Percentiles rank a stretch among this genome's conserved stretches.
phyloP scores from a whole-genome alignment of 64 coral and sea anemone species.

The Montipora foliosa region DNA sequence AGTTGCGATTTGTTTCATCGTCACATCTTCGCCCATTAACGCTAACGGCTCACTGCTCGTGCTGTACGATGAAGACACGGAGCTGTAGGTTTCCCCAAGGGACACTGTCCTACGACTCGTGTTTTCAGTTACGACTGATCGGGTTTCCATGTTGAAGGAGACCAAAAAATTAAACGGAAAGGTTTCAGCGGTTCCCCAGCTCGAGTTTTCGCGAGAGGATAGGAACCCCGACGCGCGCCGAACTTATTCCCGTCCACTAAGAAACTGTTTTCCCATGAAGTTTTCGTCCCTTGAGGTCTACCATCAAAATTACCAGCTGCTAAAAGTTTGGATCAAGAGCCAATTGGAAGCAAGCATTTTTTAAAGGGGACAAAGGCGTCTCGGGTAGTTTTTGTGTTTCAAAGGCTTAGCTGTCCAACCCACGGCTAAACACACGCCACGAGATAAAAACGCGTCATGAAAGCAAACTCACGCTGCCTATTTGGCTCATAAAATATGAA shows the following conservation, averaged over 20 bases:
- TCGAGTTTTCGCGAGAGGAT: background rate
- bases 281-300: constrained; percentile 57
- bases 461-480: background rate
- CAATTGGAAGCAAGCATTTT: constrained; percentile 14
- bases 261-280: constrained; percentile 4
- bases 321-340: constrained; percentile 25
- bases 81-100: constrained; percentile 3
- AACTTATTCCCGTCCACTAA: background rate
- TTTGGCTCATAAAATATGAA: constrained; percentile 42
- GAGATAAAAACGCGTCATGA: constrained; percentile 15
- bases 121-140: background rate
- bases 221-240: background rate
- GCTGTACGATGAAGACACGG: constrained; percentile 18
- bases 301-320: constrained; percentile 45
- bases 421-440: constrained; percentile 23
- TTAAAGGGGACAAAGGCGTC: background rate
- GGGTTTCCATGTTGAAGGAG: constrained; percentile 9
- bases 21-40: constrained; percentile 62
- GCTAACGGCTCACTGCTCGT: constrained; percentile 28
- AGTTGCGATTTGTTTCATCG: constrained; percentile 73
- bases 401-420: background rate
- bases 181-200: background rate
- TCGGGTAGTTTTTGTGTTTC: constrained; percentile 49
- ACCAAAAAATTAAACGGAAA: background rate
- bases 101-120: constrained; percentile 26